Evolutionary conservation across 2,797 vertebrate genomes (phyloP), one percentile per base, ranked within the genome.

Genomic region (Pantherophis alleghaniensis): DNA sequence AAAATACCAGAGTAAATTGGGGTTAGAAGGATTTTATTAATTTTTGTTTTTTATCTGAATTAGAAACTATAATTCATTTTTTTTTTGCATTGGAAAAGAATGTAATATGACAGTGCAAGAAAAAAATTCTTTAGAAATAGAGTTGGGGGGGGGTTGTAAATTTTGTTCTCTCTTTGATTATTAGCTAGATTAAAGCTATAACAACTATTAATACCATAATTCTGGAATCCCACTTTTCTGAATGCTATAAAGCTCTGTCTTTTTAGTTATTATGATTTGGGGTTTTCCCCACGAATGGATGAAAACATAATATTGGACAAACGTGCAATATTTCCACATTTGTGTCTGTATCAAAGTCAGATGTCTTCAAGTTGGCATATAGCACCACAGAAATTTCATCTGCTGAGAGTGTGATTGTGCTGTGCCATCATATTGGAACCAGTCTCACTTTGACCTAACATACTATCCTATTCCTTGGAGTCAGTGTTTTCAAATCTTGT

Each of bases 361-460:
- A 95, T 57, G 86, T 91, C 95, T 93, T 92, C 93, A 88, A 95
- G 93, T 94, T 94, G 93, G 83, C 6, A 51, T 94, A 87, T 94
- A 96, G 93, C 89, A 94, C 93, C 95, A 94, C 94, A 96, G 93
- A 94, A 92, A 95, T 97, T 96, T 95, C 0, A 2, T 92, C 94
- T 89, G 91, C 91, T 94, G 93, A 91, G 20, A 94, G 94, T 90
- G 94, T 90, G 95, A 95, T 95, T 83, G 47, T 97, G 95, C 95
- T 83, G 47, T 97, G 95, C 95, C 96, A 95, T 95, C 86, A 93
- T 90, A 95, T 97, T 96, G 93, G 92, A 95, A 92, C 89, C 61
- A 56, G 95, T 96, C 96, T 87, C 96, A 94, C 93, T 96, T 96
- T 97, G 97, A 97, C 96, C 96, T 96, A 95, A 95, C 93, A 95